Conservation (phyloP, 2,797 vertebrate species). For the Pachyuromys duprasi region DNA sequence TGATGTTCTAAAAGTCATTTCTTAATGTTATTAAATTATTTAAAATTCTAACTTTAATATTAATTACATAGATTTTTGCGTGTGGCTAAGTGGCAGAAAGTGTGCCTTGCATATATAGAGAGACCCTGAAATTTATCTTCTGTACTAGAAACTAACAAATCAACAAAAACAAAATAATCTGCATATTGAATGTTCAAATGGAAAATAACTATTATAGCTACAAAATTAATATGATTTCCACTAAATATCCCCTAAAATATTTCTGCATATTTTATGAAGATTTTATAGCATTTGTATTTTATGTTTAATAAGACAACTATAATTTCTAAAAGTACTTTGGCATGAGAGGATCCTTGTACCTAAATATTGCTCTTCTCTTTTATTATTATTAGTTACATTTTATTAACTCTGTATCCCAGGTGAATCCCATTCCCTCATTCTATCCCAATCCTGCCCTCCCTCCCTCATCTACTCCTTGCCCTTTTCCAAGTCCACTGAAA, state of each 20-base stretch:
- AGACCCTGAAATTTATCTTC: neutral
- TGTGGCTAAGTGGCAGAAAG: neutral
- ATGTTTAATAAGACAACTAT: neutral
- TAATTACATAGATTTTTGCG: neutral
- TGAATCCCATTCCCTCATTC: too few species aligned
- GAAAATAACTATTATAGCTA: neutral
- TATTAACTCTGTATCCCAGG: too few species aligned
- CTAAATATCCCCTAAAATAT: neutral
- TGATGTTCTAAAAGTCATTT: slow-evolving; percentile 28
- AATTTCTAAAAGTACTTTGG: neutral
- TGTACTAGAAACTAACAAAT: neutral
- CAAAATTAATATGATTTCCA: neutral
- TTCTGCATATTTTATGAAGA: neutral
- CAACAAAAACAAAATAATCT: neutral
- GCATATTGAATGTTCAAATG: neutral
- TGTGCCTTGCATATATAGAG: neutral
- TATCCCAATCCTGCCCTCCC: too few species aligned
- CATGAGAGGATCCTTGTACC: neutral
- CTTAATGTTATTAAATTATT: neutral
- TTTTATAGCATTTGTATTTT: neutral
- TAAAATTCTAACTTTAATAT: slow-evolving; percentile 39
- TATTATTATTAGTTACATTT: too few species aligned
- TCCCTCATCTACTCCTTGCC: too few species aligned
- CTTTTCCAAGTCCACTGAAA: too few species aligned
- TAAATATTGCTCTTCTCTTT: slow-evolving; percentile 5